phyloP scores from a whole-genome alignment of 2,888 invertebrate genomes.

The Pseudococcus jackbeardsleyi region DNA sequence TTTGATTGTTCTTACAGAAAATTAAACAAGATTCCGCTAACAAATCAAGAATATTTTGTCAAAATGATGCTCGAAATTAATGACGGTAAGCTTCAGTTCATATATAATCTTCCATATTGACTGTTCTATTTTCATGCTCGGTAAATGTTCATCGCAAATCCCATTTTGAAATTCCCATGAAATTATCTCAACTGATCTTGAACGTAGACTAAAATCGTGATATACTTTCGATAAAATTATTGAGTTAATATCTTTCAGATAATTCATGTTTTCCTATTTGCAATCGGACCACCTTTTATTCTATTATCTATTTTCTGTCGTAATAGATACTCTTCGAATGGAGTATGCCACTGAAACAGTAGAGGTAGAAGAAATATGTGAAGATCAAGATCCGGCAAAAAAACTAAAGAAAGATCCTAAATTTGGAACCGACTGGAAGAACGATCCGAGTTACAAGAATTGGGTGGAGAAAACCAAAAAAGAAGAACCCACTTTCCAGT shows the following conservation, averaged over 20 bases:
- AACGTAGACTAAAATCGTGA: not conserved
- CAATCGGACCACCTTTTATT: no score
- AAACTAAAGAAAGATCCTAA: conserved; percentile 57
- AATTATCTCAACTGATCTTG: not conserved
- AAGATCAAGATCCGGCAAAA: conserved; percentile 47
- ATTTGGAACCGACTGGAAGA: conserved; percentile 52
- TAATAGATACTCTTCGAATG: conserved; percentile 24
- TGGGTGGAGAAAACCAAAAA: conserved; percentile 55
- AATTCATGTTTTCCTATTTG: not conserved
- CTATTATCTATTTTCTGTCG: not conserved
- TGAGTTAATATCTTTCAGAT: not conserved
- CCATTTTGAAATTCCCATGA: not conserved
- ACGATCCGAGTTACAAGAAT: conserved; percentile 51
- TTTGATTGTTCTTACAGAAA: not conserved
- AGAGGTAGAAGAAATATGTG: conserved; percentile 60
- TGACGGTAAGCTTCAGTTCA: not conserved
- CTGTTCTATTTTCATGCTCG: not conserved
- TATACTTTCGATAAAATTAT: not conserved
- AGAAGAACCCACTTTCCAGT: conserved; percentile 36
- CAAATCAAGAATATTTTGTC: not conserved
- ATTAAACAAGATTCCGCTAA: not conserved
- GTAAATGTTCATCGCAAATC: not conserved
- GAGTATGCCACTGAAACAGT: conserved; percentile 60
- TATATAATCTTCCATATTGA: not conserved
- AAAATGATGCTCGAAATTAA: conserved; percentile 41